phyloP scores from a whole-genome alignment of 37 sponge, comb jelly and placozoan genomes.

The Diacarnus erythraeanus region DNA sequence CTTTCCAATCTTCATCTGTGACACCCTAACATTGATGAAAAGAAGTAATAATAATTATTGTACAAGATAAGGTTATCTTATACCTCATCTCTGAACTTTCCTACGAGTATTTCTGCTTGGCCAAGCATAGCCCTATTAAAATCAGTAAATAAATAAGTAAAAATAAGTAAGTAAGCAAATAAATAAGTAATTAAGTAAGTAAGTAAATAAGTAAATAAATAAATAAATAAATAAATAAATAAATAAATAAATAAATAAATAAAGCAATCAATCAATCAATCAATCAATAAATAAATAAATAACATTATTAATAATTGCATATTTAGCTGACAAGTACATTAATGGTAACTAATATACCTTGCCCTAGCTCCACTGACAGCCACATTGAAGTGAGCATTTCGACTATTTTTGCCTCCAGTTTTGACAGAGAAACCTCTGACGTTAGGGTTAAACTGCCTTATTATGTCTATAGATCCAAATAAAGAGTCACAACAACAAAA shows the following conservation, averaged over 20 bases:
- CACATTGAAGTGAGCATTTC: slow-evolving; percentile 29
- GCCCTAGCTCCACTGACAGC: slow-evolving; percentile 51
- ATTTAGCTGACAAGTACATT: not conserved
- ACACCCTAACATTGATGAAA: no score
- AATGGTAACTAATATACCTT: not conserved
- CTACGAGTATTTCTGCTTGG: slow-evolving; percentile 25
- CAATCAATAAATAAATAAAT: no score
- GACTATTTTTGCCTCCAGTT: slow-evolving; percentile 21
- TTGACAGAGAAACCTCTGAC: slow-evolving; percentile 32
- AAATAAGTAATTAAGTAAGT: no score
- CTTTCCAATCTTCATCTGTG: slow-evolving; percentile 47
- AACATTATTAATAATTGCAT: not conserved
- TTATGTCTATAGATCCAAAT: slow-evolving; percentile 15
- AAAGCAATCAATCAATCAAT: not conserved
- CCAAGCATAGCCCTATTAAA: slow-evolving; percentile 10
- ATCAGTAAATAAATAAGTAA: not conserved
- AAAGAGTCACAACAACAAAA: not conserved
- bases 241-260: no score
- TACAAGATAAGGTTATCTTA: not conserved
- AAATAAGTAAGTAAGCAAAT: no score
- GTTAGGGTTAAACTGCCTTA: slow-evolving; percentile 47
- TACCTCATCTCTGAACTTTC: slow-evolving; percentile 6
- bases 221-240: no score
- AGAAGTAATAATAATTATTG: no score
- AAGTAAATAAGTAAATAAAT: no score